Evolutionary conservation across 2,797 vertebrate species (phyloP), one percentile per base, ranked within the genome.

Genomic region (Gadopsis marmoratus): DNA sequence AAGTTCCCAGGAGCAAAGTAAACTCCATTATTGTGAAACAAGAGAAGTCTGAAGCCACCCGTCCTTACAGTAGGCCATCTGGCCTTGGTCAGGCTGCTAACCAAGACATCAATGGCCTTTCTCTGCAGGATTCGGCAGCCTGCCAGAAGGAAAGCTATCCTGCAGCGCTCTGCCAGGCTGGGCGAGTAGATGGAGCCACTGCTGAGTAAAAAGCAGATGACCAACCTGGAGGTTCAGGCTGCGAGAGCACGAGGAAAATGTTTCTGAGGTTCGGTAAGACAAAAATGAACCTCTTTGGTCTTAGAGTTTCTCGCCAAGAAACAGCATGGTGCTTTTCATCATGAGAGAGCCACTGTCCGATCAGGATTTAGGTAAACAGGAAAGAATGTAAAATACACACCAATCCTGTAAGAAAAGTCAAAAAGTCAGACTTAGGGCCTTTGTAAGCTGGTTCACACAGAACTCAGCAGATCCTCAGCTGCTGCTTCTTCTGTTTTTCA

Each of bases 141-240:
- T 68, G 62, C 71, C 74, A 81, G 41, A 72, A 60, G 11, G 67
- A 69, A 81, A 83, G 51, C 37, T 39, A 59, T 58, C 63, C 54
- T 37, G 69, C 48, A 59, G 59, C 54, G 31, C 37, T 66, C 37
- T 43, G 79, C 69, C 79, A 63, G 66, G 50, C 62, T 71, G 59
- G 59, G 19, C 4, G 41, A 78, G 65, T 14, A 7, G 41, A 69
- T 19, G 8, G 39, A 83, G 67, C 37, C 43, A n/a, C 65, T 79
- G n/a, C 62, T 16, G 45, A 67, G 50, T 56, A 60, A 75, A 74
- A 63, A 16, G 35, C 69, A 85, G 63, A 76, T 70, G 74, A 76
- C 45, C 41, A 56, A 33, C 6, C 53, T 23, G 66, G 14, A 55
- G 47, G 72, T 68, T 69, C 58, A 33, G 60, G 68, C 45, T 64